Conservation (phyloP, 92 coral and sea anemone genomes). For the Epizoanthus fatuus region DNA sequence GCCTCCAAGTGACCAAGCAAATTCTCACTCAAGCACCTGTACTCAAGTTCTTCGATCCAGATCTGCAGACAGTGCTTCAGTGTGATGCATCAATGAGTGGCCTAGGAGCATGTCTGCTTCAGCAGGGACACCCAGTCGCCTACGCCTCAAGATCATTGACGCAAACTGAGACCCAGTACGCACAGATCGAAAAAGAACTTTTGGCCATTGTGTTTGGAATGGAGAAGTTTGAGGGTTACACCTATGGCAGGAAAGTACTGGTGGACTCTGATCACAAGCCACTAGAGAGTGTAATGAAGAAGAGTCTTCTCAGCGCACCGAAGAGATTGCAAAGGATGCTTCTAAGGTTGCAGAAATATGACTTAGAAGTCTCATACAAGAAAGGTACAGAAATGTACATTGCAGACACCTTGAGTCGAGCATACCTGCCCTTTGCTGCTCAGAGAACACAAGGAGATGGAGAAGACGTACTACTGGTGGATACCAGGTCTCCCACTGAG, state of each 20-base stretch:
- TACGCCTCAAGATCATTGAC: constrained; percentile 69
- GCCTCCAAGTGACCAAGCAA: constrained; percentile 32
- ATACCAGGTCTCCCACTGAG: constrained; percentile 33
- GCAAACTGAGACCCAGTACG: constrained; percentile 67
- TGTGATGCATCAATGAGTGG: constrained; percentile 71
- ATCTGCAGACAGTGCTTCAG: constrained; percentile 52
- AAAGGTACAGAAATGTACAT: constrained; percentile 20
- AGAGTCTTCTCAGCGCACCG: constrained; percentile 58
- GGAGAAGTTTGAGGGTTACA: constrained; percentile 70
- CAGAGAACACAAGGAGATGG: not conserved
- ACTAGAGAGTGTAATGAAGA: constrained; percentile 43
- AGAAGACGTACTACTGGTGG: constrained; percentile 15
- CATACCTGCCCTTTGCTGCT: constrained; percentile 11
- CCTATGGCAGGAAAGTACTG: constrained; percentile 10
- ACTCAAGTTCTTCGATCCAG: constrained; percentile 73
- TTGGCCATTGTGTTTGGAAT: constrained; percentile 66
- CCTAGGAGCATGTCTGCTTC: constrained; percentile 69
- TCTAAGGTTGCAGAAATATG: constrained; percentile 44
- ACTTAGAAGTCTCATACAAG: constrained; percentile 29
- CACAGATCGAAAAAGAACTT: constrained; percentile 71
- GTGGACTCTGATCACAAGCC: constrained; percentile 39
- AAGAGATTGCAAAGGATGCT: constrained; percentile 58
- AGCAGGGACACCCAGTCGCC: constrained; percentile 70
- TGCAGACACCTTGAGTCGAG: constrained; percentile 45
- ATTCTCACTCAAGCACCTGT: constrained; percentile 61